Conservation (phyloP, 92 coral and sea anemone genomes). For the Phenganax subtilis region DNA sequence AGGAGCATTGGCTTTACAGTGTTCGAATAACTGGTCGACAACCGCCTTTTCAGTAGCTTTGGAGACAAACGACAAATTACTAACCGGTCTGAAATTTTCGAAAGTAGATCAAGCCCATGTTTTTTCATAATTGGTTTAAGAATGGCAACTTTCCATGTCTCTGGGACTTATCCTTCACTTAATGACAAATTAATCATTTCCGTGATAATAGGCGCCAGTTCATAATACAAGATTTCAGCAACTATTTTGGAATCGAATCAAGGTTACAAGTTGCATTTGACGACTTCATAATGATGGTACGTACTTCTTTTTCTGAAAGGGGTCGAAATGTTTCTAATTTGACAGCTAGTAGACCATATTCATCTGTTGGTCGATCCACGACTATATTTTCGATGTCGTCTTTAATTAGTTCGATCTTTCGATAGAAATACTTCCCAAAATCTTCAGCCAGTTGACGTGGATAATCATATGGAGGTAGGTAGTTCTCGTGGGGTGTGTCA, state of each 20-base stretch:
- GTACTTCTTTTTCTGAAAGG: neutral
- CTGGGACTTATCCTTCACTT: conserved; percentile 33
- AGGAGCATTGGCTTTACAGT: conserved; percentile 38
- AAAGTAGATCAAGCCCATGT: neutral
- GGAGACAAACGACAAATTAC: conserved; percentile 27
- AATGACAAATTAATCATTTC: conserved; percentile 36
- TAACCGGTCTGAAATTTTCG: conserved; percentile 35
- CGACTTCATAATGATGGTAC: neutral
- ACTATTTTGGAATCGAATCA: neutral
- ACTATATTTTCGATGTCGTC: conserved; percentile 33
- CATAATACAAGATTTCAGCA: neutral
- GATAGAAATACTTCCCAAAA: conserved; percentile 43
- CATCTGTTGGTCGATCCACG: conserved; percentile 25
- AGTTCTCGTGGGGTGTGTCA: conserved; percentile 36
- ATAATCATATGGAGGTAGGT: conserved; percentile 35
- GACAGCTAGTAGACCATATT: neutral
- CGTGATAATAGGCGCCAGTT: conserved; percentile 5
- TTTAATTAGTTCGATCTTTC: conserved; percentile 39
- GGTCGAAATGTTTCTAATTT: neutral
- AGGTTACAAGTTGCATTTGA: neutral
- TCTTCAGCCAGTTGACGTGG: conserved; percentile 53
- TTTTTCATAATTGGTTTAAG: conserved; percentile 1
- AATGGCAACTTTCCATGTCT: conserved; percentile 40
- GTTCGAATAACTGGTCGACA: neutral
- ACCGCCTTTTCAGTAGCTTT: no score